Evolutionary conservation across 1,140 invertebrate species (phyloP), one percentile per base, ranked within the genome.

Genomic region (Macrotrachela quadricornifera): DNA sequence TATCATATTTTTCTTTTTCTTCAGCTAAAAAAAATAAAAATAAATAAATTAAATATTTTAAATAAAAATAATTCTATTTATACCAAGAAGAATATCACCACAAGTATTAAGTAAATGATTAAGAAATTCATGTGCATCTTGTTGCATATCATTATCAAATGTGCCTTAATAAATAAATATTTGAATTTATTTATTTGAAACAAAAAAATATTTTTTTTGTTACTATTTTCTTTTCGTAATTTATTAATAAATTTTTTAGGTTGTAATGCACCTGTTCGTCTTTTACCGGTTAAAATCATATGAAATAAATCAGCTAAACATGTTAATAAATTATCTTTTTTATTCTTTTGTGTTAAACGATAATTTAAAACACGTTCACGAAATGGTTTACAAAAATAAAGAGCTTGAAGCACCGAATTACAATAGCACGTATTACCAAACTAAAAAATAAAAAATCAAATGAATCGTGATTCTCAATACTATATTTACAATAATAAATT

Each of bases 351-450:
- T 30, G 21, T 30, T 30, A 30, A 8, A 30, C 21, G 21, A 67
- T 97, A 97, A 68, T 94, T 87, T 49, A 99, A 72, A 21, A 99
- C 90, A 73, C 87, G 94, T 63, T 99, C 91, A 68, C 94, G 78
- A 68, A 99, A 97, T 57, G 91, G 91, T 65, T 87, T 82, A 71
- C 94, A 99, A 68, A 97, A 99, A 68, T 96, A 99, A 51, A 99
- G 75, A 16, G 94, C 94, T 79, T 99, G 94, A 51, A 99, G 75
- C 51, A 99, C 94, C 42, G 90, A 96, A 73, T 99, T 99, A 67
- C 88, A 94, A 66, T 99, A 99, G 72, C 94, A 99, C 11, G 94
- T 99, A 72, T 99, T 99, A 51, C 94, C 94, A 78, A 99, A 99
- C 87, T 94, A 36, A 30, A 30, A 30, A 30, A 30, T 4, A 30